These are phyloP conservation scores for Tineola bisselliella DNA, from an alignment of 2,888 invertebrate species.

Conservation along the genomic window DNA sequence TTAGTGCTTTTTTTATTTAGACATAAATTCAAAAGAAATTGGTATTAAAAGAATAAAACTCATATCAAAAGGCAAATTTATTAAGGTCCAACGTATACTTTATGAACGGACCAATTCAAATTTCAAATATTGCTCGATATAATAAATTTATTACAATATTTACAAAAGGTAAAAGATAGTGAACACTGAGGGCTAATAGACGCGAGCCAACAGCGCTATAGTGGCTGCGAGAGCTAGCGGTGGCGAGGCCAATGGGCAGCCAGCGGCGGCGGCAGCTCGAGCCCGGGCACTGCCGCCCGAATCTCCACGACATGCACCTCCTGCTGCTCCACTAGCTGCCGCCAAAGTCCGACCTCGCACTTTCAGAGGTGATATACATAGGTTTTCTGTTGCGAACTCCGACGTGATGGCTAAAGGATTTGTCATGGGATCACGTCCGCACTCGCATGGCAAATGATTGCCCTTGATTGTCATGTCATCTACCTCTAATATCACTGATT, in stretches of 20 bases:
- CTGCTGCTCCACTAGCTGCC: slow-evolving; percentile 39
- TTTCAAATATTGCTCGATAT: slow-evolving; percentile 58
- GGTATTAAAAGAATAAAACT: slow-evolving; percentile 3
- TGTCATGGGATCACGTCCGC: slow-evolving; percentile 80
- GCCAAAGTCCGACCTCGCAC: slow-evolving; percentile 82
- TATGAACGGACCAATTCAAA: slow-evolving; percentile 64
- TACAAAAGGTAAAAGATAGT: slow-evolving; percentile 46
- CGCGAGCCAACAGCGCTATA: slow-evolving; percentile 45
- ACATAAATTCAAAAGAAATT: background rate
- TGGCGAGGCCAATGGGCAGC: slow-evolving; percentile 25
- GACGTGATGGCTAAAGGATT: slow-evolving; percentile 76
- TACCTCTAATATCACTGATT: slow-evolving; percentile 75
- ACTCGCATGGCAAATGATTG: slow-evolving; percentile 90
- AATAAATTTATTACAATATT: slow-evolving; percentile 58
- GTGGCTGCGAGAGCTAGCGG: slow-evolving; percentile 35
- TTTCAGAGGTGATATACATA: slow-evolving; percentile 86
- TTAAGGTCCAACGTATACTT: slow-evolving; percentile 66
- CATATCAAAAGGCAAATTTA: slow-evolving; percentile 61
- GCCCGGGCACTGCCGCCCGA: slow-evolving; percentile 46
- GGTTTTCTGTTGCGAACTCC: slow-evolving; percentile 79
- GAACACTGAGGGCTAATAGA: slow-evolving; percentile 56
- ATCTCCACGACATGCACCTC: slow-evolving; percentile 44
- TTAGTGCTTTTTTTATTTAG: background rate
- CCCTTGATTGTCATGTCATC: slow-evolving; percentile 76
- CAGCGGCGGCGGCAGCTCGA: slow-evolving; percentile 36